Conservation (phyloP, 2,113 vertebrate species). For the Nothoprocta pentlandii region DNA sequence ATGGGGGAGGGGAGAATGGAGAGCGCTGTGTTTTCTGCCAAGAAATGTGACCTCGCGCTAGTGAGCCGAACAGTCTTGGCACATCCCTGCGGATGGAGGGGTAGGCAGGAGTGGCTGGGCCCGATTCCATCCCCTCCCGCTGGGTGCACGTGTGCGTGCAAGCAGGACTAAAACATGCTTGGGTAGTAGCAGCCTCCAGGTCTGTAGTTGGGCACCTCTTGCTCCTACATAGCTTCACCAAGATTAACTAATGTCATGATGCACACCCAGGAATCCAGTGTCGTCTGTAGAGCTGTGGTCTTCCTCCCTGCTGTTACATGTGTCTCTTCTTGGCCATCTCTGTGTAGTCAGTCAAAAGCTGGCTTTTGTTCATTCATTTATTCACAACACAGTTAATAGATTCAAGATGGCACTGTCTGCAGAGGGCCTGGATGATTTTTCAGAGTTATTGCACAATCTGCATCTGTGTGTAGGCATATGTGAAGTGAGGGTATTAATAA, state of each 20-base stretch:
- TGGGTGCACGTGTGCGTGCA: not conserved
- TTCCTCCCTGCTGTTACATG: not conserved
- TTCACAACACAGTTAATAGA: not conserved
- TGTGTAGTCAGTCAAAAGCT: not conserved
- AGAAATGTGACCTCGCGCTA: slow-evolving; percentile 12
- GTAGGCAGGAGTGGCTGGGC: not conserved
- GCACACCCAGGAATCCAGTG: rapidly evolving
- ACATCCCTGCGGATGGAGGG: not conserved
- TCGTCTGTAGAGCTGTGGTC: rapidly evolving
- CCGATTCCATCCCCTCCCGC: not conserved
- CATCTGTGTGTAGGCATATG: not conserved
- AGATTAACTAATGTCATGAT: rapidly evolving
- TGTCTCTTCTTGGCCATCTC: not conserved
- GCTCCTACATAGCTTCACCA: rapidly evolving
- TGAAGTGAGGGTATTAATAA: not conserved
- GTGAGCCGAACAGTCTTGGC: slow-evolving; percentile 40
- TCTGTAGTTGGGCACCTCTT: not conserved
- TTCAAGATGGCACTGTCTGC: not conserved
- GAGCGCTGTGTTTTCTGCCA: slow-evolving; percentile 16
- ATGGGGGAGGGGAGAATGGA: slow-evolving; percentile 34
- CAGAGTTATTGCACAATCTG: not conserved
- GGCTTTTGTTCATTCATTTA: not conserved
- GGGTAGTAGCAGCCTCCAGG: not conserved
- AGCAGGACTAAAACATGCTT: not conserved
- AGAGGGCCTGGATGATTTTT: not conserved